Evolutionary conservation across 2,888 invertebrate species (phyloP).

Genomic region (Oasisia sp.): DNA sequence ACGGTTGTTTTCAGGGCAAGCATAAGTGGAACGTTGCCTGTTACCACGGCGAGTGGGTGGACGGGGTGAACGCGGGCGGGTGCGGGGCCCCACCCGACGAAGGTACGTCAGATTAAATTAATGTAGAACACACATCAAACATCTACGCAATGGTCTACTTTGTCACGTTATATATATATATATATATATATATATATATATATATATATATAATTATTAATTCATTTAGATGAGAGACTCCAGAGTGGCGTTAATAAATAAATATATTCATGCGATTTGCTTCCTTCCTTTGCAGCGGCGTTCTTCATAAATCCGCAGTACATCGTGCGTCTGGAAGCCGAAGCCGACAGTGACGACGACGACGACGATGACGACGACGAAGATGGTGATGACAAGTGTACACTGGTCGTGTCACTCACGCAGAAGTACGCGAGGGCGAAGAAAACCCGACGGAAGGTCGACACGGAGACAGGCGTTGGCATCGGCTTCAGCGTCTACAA

Average conservation of each 20-base stretch:
- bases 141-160: too few relatives aligned
- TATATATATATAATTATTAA: too few relatives aligned
- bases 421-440: constrained; percentile 72
- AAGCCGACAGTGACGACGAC: constrained; percentile 26
- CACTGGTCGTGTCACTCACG: constrained; percentile 93
- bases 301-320: constrained; percentile 60
- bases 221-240: too few relatives aligned
- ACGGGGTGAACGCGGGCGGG: constrained; percentile 41
- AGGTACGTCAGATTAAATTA: constrained; percentile 25
- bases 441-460: constrained; percentile 18
- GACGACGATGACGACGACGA: constrained; percentile 13
- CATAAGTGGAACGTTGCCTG: constrained; percentile 32
- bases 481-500: constrained; percentile 38
- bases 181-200: too few relatives aligned
- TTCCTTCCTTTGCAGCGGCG: constrained; percentile 28
- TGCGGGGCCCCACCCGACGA: constrained; percentile 38
- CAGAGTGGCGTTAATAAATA: neutral
- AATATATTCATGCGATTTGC: neutral
- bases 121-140: too few relatives aligned
- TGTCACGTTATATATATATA: too few relatives aligned
- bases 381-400: constrained; percentile 72
- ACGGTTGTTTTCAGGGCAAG: constrained; percentile 5
- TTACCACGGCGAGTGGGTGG: constrained; percentile 40
- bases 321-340: constrained; percentile 45
- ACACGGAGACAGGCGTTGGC: constrained; percentile 28